Base-by-base conservation (phyloP, 2,888 invertebrate genomes). In the Hetaerina titia region DNA sequence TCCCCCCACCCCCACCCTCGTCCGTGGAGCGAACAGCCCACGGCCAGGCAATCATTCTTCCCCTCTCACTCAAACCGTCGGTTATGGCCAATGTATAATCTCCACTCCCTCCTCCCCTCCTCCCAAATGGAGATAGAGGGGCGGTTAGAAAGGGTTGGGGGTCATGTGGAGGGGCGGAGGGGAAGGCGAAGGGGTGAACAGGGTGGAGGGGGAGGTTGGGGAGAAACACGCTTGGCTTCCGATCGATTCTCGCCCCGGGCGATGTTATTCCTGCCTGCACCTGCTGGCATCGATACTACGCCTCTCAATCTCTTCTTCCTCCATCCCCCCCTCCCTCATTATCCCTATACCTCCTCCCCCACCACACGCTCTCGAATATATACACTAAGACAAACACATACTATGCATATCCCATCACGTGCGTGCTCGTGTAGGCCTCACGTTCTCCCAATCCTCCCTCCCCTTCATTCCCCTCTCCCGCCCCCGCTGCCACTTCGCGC, bases 221-320 rank as follows among this genome's bases (percentile, higher is more conserved):
- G 13, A n/a, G 25, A 31, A 31, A 25, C 81, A 22, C 81, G 81
- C 81, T 81, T n/a, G 69, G 92, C 92, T 92, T 92, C 92, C 92
- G 92, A 92, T 92, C 92, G 56, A 74, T 69, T 69, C 56, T 92
- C 56, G 69, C 92, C 92, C 92, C 92, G 56, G 92, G 92, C 92
- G 92, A 56, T 92, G 69, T 74, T 92, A 69, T 92, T 74, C 92
- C 92, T 92, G 22, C 92, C 90, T 64, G 69, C 92, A 92, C 92
- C 92, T 92, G 92, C 92, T 92, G 69, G 31, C 90, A 90, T 63
- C 64, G 90, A 90, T 64, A 90, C 69, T 22, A 69, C 64, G 64
- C 90, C 90, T 57, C 92, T 92, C 92, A 74, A 92, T 92, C 92
- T 69, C 56, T 45, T 64, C 90, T 45, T 17, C 22, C 56, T 56